A percentile compares a stretch with the other conserved stretches of the same genome.
phyloP scores from a whole-genome alignment of 1,140 invertebrate species.

The Thrips palmi region DNA sequence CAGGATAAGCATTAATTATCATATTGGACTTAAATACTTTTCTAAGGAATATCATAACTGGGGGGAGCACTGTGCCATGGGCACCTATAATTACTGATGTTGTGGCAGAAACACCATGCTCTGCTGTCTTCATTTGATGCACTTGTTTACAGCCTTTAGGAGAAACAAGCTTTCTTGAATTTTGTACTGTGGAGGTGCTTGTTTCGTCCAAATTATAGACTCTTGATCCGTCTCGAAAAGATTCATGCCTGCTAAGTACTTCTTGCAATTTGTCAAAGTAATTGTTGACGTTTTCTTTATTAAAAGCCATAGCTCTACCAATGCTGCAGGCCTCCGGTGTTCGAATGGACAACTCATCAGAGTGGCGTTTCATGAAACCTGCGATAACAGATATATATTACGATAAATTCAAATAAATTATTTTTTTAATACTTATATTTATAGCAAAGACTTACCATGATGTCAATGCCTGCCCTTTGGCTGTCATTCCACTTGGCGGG shows the following conservation, averaged over 20 bases:
- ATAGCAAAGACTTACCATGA: too few relatives aligned
- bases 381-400: too few relatives aligned
- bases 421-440: too few relatives aligned
- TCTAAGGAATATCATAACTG: conserved; percentile 21
- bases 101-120: conserved; percentile 23
- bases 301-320: conserved; percentile 23
- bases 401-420: too few relatives aligned
- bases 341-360: conserved; percentile 17
- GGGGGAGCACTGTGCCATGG: conserved; percentile 19
- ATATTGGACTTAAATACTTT: conserved; percentile 18
- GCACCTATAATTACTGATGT: conserved; percentile 18
- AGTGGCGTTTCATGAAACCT: conserved; percentile 20
- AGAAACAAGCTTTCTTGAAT: conserved; percentile 22
- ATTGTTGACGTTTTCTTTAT: conserved; percentile 22
- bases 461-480: too few relatives aligned
- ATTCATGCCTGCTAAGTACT: too few relatives aligned
- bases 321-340: conserved; percentile 25
- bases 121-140: conserved; percentile 20
- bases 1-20: conserved; percentile 20
- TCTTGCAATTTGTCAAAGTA: conserved; percentile 23
- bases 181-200: conserved; percentile 25
- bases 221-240: conserved; percentile 12
- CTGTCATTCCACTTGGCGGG: too few relatives aligned
- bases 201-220: conserved; percentile 27
- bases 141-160: conserved; percentile 21